Evolutionary conservation across 1,140 invertebrate species (phyloP).

Genomic region (Druon quercuslanigerum): DNA sequence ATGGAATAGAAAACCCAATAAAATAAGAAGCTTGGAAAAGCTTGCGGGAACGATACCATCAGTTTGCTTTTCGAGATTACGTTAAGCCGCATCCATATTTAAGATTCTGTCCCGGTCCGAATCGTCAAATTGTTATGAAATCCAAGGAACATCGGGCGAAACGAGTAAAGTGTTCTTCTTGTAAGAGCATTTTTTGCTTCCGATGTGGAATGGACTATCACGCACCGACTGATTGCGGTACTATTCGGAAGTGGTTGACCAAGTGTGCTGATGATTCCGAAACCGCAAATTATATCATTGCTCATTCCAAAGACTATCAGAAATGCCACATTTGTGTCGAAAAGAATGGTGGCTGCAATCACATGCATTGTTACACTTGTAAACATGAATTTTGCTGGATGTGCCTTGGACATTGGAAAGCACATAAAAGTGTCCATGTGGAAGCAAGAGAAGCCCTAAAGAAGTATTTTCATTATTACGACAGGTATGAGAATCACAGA

Average conservation of each 20-base stretch:
- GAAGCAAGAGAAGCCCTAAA: constrained; percentile 97
- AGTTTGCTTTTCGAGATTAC: constrained; percentile 96
- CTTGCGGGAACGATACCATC: constrained; percentile 94
- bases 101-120: constrained; percentile 96
- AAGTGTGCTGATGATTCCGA: constrained; percentile 99
- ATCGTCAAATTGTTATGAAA: constrained; percentile 91
- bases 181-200: constrained; percentile 86
- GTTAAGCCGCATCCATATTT: constrained; percentile 94
- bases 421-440: constrained; percentile 96
- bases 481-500: constrained; percentile 99
- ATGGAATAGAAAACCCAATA: too few relatives aligned
- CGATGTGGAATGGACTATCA: constrained; percentile 98
- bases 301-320: constrained; percentile 98
- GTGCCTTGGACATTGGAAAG: constrained; percentile 98
- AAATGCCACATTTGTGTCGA: constrained; percentile 99
- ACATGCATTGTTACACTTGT: constrained; percentile 99
- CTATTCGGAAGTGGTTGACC: constrained; percentile 97
- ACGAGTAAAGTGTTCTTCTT: constrained; percentile 85
- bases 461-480: constrained; percentile 99
- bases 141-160: constrained; percentile 88
- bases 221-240: constrained; percentile 96
- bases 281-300: constrained; percentile 99
- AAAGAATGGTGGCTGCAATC: constrained; percentile 99
- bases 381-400: constrained; percentile 99
- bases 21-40: too few relatives aligned